Evolutionary conservation across 2,888 invertebrate species (phyloP), one percentile per base, ranked within the genome.

Genomic region (Parnassius smintheus): DNA sequence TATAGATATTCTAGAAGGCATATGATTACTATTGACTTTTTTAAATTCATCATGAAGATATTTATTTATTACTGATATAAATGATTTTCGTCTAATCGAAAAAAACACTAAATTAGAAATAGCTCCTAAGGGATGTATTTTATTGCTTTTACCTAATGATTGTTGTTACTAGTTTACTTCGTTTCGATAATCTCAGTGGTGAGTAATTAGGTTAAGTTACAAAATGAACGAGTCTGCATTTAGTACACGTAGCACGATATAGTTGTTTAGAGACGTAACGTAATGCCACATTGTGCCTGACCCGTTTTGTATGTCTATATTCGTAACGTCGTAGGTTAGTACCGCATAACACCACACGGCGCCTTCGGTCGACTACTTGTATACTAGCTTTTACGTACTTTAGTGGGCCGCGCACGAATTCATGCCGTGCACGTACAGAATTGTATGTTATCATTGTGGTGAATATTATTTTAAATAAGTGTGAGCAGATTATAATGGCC

Each of bases 251-350:
- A 85, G 80, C 78, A 78, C 75, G 75, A 64, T 35, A 7, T 35
- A 35, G 51, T 65, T 65, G 49, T 49, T 49, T 72, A 70, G 72
- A 68, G 70, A 71, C 72, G 71, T 76, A 68, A 71, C 72, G 70
- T 74, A 72, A 83, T 75, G 85, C 85, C 89, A 85, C 82, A 78
- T 83, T 81, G 89, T 88, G 89, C 89, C 89, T 88, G 80, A 80
- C 75, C 79, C 76, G 74, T 81, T 80, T 81, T 77, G 75, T 82
- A 77, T 69, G 73, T 74, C 67, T 71, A 66, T 72, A 68, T 49
- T 49, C 18, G 49, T 70, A 71, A 73, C 68, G 70, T 71, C 76
- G 75, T 72, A 53, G 55, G 50, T 65, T 74, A 72, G 73, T 59
- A 69, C 72, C 71, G 72, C 72, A 71, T 66, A 73, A 75, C 78